phyloP scores from a whole-genome alignment of 1,140 invertebrate genomes.

The Cyphomyrmex costatus region DNA sequence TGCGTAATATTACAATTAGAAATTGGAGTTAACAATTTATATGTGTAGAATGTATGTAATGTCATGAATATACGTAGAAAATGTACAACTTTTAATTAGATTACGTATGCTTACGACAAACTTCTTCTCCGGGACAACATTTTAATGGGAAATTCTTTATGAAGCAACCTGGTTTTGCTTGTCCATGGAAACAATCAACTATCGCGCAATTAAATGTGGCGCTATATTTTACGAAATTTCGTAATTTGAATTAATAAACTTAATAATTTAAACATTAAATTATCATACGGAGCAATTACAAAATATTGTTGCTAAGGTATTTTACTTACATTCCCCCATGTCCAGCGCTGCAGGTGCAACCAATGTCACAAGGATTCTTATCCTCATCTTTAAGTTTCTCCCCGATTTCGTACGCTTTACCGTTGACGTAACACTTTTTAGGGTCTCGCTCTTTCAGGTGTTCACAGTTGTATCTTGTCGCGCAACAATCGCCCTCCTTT shows the following conservation, averaged over 20 bases:
- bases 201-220: constrained; percentile 73
- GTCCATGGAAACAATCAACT: constrained; percentile 67
- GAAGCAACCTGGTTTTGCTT: constrained; percentile 62
- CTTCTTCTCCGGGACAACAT: constrained; percentile 68
- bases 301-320: neutral
- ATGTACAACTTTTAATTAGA: neutral
- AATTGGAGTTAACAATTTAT: neutral
- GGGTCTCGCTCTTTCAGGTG: constrained; percentile 56
- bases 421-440: constrained; percentile 77
- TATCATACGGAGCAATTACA: too few species aligned
- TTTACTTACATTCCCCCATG: constrained; percentile 51
- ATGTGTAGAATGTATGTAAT: neutral
- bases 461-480: constrained; percentile 72
- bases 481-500: constrained; percentile 73
- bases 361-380: constrained; percentile 69
- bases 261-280: neutral
- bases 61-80: neutral
- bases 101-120: constrained; percentile 77
- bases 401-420: constrained; percentile 64
- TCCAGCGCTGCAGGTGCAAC: constrained; percentile 47
- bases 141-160: neutral
- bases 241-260: neutral
- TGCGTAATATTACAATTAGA: neutral
- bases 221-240: constrained; percentile 46
- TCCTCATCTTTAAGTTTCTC: constrained; percentile 71